Evolutionary conservation across 1,140 invertebrate species (phyloP).

Genomic region (Tetraneura akinire): DNA sequence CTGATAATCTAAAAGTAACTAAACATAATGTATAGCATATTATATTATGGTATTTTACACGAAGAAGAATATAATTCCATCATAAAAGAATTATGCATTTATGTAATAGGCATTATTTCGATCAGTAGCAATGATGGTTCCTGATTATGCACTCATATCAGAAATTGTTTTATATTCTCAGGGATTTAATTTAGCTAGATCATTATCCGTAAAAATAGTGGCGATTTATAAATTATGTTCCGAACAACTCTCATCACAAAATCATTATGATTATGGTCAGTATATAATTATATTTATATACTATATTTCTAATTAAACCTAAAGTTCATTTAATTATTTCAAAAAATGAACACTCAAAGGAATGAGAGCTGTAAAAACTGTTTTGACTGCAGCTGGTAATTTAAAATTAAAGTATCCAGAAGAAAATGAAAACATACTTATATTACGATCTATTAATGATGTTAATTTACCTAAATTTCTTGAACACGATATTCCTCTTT

Average conservation of each 20-base stretch:
- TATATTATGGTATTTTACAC: too few species aligned
- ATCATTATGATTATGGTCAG: constrained; percentile 92
- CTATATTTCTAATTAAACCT: too few species aligned
- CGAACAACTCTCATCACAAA: constrained; percentile 88
- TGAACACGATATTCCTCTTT: constrained; percentile 79
- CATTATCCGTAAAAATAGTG: constrained; percentile 84
- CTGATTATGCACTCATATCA: constrained; percentile 89
- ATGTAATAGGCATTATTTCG: constrained; percentile 67
- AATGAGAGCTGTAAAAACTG: constrained; percentile 66
- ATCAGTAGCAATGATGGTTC: constrained; percentile 88
- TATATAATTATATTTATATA: too few species aligned
- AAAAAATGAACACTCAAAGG: too few species aligned
- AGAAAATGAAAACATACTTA: constrained; percentile 74
- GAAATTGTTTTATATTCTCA: constrained; percentile 83
- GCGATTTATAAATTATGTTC: constrained; percentile 90
- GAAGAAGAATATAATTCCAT: too few species aligned
- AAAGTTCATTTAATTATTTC: too few species aligned
- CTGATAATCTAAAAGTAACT: constrained; percentile 82
- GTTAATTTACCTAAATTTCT: constrained; percentile 93
- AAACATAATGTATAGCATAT: too few species aligned
- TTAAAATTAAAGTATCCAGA: constrained; percentile 82
- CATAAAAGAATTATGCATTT: too few species aligned
- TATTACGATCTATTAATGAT: constrained; percentile 82
- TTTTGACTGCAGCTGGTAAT: constrained; percentile 84
- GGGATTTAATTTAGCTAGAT: constrained; percentile 85